Conservation (phyloP, 2,888 invertebrate genomes). For the Agonopterix alstromeriana region DNA sequence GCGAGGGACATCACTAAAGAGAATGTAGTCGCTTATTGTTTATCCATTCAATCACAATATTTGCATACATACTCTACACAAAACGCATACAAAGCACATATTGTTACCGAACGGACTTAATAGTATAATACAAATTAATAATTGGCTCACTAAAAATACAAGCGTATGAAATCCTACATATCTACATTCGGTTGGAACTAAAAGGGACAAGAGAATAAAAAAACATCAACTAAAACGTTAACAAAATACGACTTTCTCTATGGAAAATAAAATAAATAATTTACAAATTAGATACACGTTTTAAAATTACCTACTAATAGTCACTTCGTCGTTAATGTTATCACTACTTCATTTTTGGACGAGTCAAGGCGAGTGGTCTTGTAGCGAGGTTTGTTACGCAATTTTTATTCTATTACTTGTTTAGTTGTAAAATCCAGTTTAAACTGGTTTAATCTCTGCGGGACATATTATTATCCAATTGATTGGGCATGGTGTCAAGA, state of each 20-base stretch:
- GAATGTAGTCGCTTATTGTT: constrained; percentile 38
- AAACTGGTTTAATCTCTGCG: constrained; percentile 19
- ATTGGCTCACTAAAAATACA: constrained; percentile 73
- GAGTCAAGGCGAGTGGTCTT: constrained; percentile 39
- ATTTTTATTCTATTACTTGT: constrained; percentile 17
- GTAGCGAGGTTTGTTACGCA: constrained; percentile 14
- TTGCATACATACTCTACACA: constrained; percentile 50
- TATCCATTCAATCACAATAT: constrained; percentile 57
- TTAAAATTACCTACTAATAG: constrained; percentile 49
- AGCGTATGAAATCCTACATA: constrained; percentile 73
- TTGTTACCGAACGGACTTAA: constrained; percentile 55
- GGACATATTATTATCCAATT: constrained; percentile 8
- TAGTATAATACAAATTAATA: constrained; percentile 62
- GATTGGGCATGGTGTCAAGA: constrained; percentile 13
- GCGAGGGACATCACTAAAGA: constrained; percentile 51
- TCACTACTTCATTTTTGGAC: constrained; percentile 51
- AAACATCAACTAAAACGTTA: constrained; percentile 77
- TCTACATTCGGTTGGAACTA: constrained; percentile 71
- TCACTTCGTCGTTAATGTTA: constrained; percentile 60
- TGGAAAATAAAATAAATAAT: constrained; percentile 74
- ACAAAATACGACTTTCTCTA: constrained; percentile 76
- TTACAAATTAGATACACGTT: constrained; percentile 75
- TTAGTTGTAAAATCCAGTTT: constrained; percentile 16
- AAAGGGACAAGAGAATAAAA: constrained; percentile 59
- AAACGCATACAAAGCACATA: constrained; percentile 45